Percentiles rank a stretch among this genome's conserved stretches.
Evolutionary conservation across 1,140 invertebrate genomes (phyloP).

Genomic region (Venustaconcha ellipsiformis): DNA sequence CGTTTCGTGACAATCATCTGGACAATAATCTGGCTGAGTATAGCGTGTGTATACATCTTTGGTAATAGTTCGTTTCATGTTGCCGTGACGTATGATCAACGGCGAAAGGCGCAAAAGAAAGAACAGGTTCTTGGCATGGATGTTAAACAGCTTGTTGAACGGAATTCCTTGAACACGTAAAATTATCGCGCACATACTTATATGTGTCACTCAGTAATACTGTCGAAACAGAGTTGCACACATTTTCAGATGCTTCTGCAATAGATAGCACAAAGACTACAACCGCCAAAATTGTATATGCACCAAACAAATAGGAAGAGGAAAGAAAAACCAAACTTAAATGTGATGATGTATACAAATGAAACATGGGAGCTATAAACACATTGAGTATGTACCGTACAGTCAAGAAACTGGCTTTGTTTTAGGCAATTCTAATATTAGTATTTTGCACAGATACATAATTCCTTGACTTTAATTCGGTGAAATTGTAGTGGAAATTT

Average conservation of each 20-base stretch:
- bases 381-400: no score
- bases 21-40: slow-evolving; percentile 17
- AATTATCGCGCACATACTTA: slow-evolving; percentile 23
- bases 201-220: slow-evolving; percentile 52
- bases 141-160: slow-evolving; percentile 26
- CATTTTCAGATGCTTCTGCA: slow-evolving; percentile 58
- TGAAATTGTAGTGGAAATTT: not conserved
- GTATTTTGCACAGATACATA: slow-evolving; percentile 15
- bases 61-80: slow-evolving; percentile 33
- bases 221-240: slow-evolving; percentile 47
- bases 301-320: no score
- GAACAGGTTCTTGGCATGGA: not conserved
- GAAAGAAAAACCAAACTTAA: no score
- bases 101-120: slow-evolving; percentile 5
- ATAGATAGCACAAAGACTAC: slow-evolving; percentile 45
- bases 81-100: slow-evolving; percentile 21
- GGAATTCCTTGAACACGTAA: slow-evolving; percentile 13
- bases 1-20: slow-evolving; percentile 28
- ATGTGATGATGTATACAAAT: no score
- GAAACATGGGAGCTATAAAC: no score
- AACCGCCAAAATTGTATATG: no score
- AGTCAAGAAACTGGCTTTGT: slow-evolving; percentile 18
- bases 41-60: slow-evolving; percentile 35
- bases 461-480: slow-evolving; percentile 15
- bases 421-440: slow-evolving; percentile 22